Evolutionary conservation across 2,888 invertebrate species (phyloP), one percentile per base, ranked within the genome.

Genomic region (Rhaphigaster nebulosa): DNA sequence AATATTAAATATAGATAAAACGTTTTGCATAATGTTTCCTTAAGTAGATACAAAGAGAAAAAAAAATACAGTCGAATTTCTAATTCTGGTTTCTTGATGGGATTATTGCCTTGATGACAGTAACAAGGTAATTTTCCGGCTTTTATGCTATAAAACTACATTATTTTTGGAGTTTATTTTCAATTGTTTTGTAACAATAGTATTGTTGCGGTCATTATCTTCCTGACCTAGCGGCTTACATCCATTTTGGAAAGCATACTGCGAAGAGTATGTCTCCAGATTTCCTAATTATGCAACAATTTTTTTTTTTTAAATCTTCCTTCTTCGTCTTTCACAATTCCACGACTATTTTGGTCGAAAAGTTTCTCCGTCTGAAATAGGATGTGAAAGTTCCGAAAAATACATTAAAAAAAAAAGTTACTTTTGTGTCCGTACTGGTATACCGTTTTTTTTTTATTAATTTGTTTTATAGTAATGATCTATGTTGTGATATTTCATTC

Each of bases 151-250:
- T n/a, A 84, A 84, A 84, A 84, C 45, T 45, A 84, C 84, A 84
- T 84, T 84, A 84, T 84, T 84, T 84, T 84, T 45, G 84, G 84
- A 84, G 84, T 84, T 84, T 84, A 45, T 84, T 45, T 84, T 84
- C 84, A 84, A 84, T 84, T 84, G 84, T 84, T 84, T 84, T 84
- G 84, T n/a, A 84, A 84, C 84, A n/a, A 84, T 45, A n/a, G 41
- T 84, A 84, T 45, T 50, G 84, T 50, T n/a, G 13, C n/a, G 84
- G 45, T n/a, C n/a, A n/a, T 84, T 84, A 45, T n/a, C n/a, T n/a
- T 45, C 15, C n/a, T 84, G 45, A 84, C 84, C 84, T 45, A 38
- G 34, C 70, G 34, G 70, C 70, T 76, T 34, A 76, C 70, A 76
- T 76, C 70, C 70, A 76, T 76, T 76, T 76, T 76, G 34, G 70